Base-by-base conservation (phyloP, 2,113 vertebrate species). In the Thomomys bottae region DNA sequence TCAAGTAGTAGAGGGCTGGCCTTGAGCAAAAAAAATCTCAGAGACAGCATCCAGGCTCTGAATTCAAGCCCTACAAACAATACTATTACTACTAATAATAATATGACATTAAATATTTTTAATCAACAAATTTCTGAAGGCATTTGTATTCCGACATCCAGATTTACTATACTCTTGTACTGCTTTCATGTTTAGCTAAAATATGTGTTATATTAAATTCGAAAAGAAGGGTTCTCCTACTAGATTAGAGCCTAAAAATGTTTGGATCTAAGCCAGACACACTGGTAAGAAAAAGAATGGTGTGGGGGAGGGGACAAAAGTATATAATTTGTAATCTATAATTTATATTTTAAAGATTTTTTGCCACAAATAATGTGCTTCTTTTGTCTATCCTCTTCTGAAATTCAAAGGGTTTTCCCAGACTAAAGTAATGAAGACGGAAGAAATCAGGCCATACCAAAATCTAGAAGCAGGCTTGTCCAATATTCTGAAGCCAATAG, bases 401-500 rank as follows among this genome's bases (percentile, higher is more conserved):
- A 89, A 90, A 99, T 98, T 97, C n/a, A 98, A 97, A 83, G 14
- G 45, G 0, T 79, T 79, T 76, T 15, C 45, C 61, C 66, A 92
- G 77, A 83, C 68, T 63, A 83, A 89, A 54, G 45, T 49, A 18
- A 77, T 88, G 5, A 84, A 73, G 3, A 1, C 84, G 0, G 67
- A 84, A 76, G 95, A 96, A 79, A 57, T 90, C 7, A 92, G 93
- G 2, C 96, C 96, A 0, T 98, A 97, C 77, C 94, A 95, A 8
- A 96, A 97, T 36, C 97, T 98, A 88, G 96, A 91, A 26, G 23
- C 77, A 42, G 96, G 97, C 4, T 95, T 98, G n/a, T 94, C 84
- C 87, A 98, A 98, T 94, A 88, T 95, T 6, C 95, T 97, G 38
- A 97, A 95, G 67, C 34, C 84, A 0, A 94, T 98, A 85, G 94